These are phyloP conservation scores for Heteractis magnifica DNA, from an alignment of 92 coral and sea anemone species.

Conservation along the genomic window DNA sequence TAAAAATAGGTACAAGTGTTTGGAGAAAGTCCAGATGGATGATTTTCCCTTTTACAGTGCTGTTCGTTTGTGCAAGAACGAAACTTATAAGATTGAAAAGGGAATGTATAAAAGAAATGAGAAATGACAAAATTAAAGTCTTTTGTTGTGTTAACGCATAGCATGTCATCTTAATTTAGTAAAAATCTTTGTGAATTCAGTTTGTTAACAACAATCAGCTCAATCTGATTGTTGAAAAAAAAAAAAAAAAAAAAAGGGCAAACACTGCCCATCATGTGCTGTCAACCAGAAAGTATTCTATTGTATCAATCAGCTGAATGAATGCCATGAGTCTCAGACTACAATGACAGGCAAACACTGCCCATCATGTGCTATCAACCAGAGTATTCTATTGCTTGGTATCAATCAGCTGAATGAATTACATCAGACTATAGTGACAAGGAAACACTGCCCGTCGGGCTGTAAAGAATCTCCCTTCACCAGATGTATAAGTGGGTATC, in stretches of 20 bases:
- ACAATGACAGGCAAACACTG: neutral
- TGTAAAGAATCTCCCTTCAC: no score
- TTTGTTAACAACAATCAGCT: neutral
- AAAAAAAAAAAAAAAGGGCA: no score
- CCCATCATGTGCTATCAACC: neutral
- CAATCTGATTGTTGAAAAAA: neutral
- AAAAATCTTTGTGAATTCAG: no score
- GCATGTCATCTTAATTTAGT: neutral
- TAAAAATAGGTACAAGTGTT: conserved; percentile 20
- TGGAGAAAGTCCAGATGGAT: conserved; percentile 27
- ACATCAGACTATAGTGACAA: neutral
- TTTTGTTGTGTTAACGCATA: conserved; percentile 34
- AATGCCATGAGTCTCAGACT: neutral
- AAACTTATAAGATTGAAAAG: conserved; percentile 32
- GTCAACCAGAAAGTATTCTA: neutral
- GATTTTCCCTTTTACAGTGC: conserved; percentile 23
- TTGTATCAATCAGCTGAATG: neutral
- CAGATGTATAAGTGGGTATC: no score
- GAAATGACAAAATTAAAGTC: conserved; percentile 41
- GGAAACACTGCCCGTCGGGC: no score
- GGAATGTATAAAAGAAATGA: conserved; percentile 41
- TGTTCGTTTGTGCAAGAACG: conserved; percentile 39
- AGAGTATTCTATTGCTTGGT: neutral
- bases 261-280: neutral
- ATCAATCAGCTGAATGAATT: neutral